phyloP scores from a whole-genome alignment of 2,113 vertebrate genomes.

The Hymenochirus boettgeri region DNA sequence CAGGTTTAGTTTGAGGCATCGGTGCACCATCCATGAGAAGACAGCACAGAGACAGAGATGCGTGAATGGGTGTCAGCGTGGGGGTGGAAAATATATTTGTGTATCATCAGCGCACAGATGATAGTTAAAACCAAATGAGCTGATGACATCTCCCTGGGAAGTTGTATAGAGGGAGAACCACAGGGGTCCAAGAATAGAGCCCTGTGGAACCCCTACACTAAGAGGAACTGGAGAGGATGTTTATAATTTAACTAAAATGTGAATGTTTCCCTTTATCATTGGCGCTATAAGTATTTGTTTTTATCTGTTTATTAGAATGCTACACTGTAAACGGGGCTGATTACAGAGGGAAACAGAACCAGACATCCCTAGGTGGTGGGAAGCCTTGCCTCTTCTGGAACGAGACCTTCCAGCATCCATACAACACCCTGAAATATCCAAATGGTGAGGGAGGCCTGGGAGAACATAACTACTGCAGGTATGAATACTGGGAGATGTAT shows the following conservation, averaged over 20 bases:
- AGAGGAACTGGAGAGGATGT: no score
- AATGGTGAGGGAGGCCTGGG: constrained; percentile 91
- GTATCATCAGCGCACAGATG: no score
- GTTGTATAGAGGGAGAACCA: no score
- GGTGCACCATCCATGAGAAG: no score
- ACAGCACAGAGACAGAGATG: no score
- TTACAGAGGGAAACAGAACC: constrained; percentile 89
- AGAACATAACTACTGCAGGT: constrained; percentile 95
- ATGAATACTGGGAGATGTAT: constrained; percentile 39
- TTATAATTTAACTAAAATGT: not conserved
- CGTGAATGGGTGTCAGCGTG: no score
- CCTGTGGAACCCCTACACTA: no score
- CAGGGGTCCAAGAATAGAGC: no score
- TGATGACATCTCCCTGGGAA: no score
- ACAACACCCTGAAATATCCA: constrained; percentile 91
- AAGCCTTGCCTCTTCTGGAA: constrained; percentile 96
- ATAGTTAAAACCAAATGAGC: no score
- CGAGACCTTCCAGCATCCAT: constrained; percentile 93
- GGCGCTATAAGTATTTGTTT: not conserved
- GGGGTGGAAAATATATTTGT: no score
- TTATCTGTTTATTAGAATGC: constrained; percentile 72
- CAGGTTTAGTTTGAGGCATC: no score
- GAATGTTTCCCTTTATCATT: not conserved
- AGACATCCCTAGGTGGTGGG: constrained; percentile 78
- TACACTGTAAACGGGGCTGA: constrained; percentile 92